These are phyloP conservation scores for Motacilla tschutschensis DNA, from an alignment of 2,113 vertebrate species.

Conservation along the genomic window DNA sequence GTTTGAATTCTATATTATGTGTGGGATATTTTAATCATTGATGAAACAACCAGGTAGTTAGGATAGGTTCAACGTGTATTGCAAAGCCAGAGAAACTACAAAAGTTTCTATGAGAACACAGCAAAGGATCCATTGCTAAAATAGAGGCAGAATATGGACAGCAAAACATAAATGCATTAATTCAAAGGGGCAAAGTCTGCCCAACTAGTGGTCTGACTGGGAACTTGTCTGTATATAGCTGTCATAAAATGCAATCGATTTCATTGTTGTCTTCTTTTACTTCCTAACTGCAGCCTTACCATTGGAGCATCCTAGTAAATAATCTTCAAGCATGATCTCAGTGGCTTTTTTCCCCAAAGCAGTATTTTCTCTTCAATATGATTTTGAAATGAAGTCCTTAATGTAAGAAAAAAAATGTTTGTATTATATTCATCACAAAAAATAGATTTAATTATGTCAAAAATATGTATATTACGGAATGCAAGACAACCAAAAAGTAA, in stretches of 20 bases:
- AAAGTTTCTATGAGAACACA: neutral
- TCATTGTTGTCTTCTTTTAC: neutral
- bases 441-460: neutral
- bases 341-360: neutral
- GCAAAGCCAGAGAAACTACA: neutral
- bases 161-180: neutral
- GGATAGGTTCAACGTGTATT: neutral
- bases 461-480: neutral
- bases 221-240: neutral
- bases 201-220: neutral
- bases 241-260: neutral
- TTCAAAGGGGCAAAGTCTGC: neutral
- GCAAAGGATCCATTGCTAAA: neutral
- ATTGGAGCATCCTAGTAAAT: neutral
- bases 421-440: neutral
- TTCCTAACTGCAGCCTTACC: neutral
- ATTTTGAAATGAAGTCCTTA: neutral
- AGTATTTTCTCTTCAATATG: neutral
- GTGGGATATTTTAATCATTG: neutral
- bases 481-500: neutral
- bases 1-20: neutral
- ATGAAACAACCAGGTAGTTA: neutral
- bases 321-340: neutral
- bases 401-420: neutral
- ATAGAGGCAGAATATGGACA: neutral